phyloP scores from a whole-genome alignment of 2,888 invertebrate genomes.

The Terebella lapidaria region DNA sequence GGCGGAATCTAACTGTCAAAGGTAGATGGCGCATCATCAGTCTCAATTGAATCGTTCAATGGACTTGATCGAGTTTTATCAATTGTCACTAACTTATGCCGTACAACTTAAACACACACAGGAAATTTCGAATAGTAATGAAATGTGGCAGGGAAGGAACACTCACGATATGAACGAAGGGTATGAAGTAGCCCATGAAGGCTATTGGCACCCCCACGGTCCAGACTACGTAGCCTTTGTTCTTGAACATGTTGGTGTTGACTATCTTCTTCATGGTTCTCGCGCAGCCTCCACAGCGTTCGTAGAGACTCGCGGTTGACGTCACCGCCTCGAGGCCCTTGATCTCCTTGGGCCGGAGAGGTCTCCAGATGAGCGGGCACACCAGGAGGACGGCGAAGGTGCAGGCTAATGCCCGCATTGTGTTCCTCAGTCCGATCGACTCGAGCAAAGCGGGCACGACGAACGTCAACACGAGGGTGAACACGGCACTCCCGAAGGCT shows the following conservation, averaged over 20 bases:
- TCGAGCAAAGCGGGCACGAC: slow-evolving; percentile 32
- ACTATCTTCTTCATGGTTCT: slow-evolving; percentile 38
- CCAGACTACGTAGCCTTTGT: slow-evolving; percentile 79
- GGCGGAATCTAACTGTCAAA: too few species aligned
- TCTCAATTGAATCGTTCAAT: too few species aligned
- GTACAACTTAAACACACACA: too few species aligned
- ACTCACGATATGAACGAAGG: slow-evolving; percentile 79
- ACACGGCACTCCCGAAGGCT: slow-evolving; percentile 82
- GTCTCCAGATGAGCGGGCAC: slow-evolving; percentile 50
- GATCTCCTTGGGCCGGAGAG: slow-evolving; percentile 30
- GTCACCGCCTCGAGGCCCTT: slow-evolving; percentile 20
- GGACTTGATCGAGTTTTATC: too few species aligned
- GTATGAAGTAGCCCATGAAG: slow-evolving; percentile 81
- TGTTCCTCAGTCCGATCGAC: slow-evolving; percentile 36
- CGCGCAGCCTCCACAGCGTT: slow-evolving; percentile 36
- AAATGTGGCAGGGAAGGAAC: too few species aligned
- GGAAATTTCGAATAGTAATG: too few species aligned
- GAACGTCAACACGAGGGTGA: slow-evolving; percentile 63
- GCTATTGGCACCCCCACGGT: slow-evolving; percentile 76
- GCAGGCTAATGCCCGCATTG: slow-evolving; percentile 59
- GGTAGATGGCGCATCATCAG: too few species aligned
- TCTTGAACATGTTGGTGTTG: slow-evolving; percentile 74
- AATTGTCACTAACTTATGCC: too few species aligned
- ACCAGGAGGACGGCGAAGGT: slow-evolving; percentile 67
- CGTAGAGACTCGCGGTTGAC: slow-evolving; percentile 50